Conservation (phyloP, 2,888 invertebrate genomes). For the Laspeyria flexula region DNA sequence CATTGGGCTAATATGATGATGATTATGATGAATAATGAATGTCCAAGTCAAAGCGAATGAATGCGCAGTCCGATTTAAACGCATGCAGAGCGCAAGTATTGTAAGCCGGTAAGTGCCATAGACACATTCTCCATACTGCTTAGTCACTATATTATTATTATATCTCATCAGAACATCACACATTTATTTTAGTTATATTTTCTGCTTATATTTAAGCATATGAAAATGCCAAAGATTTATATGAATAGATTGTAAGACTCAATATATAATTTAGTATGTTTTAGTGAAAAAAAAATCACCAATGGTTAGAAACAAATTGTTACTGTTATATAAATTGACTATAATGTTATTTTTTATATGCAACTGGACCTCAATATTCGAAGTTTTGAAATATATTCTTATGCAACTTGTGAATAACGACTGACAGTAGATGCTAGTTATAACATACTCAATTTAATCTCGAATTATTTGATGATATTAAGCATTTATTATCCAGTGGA, state of each 20-base stretch:
- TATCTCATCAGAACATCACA: constrained; percentile 63
- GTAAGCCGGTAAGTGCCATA: constrained; percentile 45
- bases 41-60: no score
- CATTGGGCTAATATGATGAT: no score
- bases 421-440: constrained; percentile 74
- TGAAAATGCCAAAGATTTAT: constrained; percentile 83
- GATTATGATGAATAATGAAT: no score
- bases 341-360: constrained; percentile 79
- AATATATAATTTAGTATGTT: constrained; percentile 62
- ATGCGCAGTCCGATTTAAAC: neutral
- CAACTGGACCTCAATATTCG: constrained; percentile 73
- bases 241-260: constrained; percentile 76
- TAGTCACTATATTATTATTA: constrained; percentile 26
- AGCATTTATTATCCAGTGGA: constrained; percentile 57
- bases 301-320: constrained; percentile 83
- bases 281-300: constrained; percentile 49
- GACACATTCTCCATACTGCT: constrained; percentile 38
- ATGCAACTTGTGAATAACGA: constrained; percentile 75
- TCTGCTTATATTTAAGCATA: constrained; percentile 65
- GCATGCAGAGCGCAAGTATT: neutral
- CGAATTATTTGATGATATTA: constrained; percentile 58
- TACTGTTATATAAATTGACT: constrained; percentile 73
- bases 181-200: constrained; percentile 61
- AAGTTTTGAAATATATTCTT: constrained; percentile 72
- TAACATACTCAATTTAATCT: constrained; percentile 55